phyloP scores from a whole-genome alignment of 2,797 vertebrate species.

The Sebastes dallii region DNA sequence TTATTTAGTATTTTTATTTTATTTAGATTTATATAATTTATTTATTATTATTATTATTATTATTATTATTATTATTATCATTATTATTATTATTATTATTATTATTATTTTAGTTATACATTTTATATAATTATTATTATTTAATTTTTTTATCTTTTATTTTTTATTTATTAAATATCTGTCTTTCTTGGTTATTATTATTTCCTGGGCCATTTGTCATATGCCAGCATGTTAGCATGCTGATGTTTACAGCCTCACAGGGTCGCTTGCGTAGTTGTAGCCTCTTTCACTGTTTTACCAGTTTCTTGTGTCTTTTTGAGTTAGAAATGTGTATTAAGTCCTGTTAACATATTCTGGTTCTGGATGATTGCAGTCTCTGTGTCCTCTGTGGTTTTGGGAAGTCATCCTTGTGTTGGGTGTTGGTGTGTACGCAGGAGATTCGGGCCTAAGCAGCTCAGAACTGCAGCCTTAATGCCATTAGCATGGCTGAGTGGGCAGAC shows the following conservation, averaged over 20 bases:
- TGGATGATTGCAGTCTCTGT: not conserved
- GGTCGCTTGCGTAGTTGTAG: fast-evolving
- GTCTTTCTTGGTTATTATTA: no score
- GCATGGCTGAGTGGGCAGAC: slow-evolving; percentile 57
- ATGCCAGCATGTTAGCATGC: not conserved
- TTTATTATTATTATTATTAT: no score
- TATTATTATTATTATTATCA: no score
- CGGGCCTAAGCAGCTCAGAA: slow-evolving; percentile 3
- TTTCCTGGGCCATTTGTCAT: no score
- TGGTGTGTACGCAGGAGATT: slow-evolving; percentile 1
- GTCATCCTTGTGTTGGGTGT: not conserved
- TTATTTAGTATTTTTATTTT: no score
- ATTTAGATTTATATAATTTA: no score
- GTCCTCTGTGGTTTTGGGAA: not conserved
- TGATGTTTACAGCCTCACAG: not conserved
- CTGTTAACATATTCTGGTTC: not conserved
- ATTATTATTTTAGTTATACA: no score
- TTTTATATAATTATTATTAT: no score
- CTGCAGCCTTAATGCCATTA: slow-evolving; percentile 52
- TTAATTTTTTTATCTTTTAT: no score
- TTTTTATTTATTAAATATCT: no score
- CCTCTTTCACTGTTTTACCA: not conserved
- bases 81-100: no score
- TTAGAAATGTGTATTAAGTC: not conserved
- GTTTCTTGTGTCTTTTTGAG: not conserved